Conservation (phyloP, 2,113 vertebrate species). For the Hippopotamus amphibius region DNA sequence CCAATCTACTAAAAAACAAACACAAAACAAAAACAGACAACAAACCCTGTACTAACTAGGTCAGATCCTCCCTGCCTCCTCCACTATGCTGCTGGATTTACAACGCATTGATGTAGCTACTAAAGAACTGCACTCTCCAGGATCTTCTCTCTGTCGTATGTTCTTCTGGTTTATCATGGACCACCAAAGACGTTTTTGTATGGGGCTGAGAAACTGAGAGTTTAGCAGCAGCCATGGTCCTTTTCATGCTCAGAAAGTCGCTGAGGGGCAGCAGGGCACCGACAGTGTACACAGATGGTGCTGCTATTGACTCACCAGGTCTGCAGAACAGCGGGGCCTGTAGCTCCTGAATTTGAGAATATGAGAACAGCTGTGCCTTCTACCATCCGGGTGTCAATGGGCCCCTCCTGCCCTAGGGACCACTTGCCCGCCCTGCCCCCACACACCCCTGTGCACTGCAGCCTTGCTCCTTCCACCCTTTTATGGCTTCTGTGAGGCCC, state of each 20-base stretch:
- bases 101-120: not conserved
- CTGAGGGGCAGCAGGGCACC: too few relatives aligned
- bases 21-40: too few relatives aligned
- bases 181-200: not conserved
- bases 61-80: too few relatives aligned
- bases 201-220: not conserved
- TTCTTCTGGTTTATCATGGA: not conserved
- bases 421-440: not conserved
- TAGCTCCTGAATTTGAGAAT: slow-evolving; percentile 60
- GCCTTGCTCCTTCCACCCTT: slow-evolving; percentile 64
- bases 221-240: not conserved
- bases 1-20: too few relatives aligned
- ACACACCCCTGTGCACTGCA: slow-evolving; percentile 58
- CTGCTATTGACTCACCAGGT: not conserved
- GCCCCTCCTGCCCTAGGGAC: slow-evolving; percentile 90
- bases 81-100: too few relatives aligned
- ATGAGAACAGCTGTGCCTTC: slow-evolving; percentile 96
- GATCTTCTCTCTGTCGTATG: not conserved
- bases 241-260: not conserved
- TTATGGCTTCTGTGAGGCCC: slow-evolving; percentile 89
- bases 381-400: slow-evolving; percentile 96
- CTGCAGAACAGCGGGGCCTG: not conserved
- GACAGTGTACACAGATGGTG: rapidly evolving
- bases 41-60: too few relatives aligned
- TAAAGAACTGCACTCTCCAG: not conserved